phyloP scores from a whole-genome alignment of 2,888 invertebrate genomes.

The Ochropacha duplaris region DNA sequence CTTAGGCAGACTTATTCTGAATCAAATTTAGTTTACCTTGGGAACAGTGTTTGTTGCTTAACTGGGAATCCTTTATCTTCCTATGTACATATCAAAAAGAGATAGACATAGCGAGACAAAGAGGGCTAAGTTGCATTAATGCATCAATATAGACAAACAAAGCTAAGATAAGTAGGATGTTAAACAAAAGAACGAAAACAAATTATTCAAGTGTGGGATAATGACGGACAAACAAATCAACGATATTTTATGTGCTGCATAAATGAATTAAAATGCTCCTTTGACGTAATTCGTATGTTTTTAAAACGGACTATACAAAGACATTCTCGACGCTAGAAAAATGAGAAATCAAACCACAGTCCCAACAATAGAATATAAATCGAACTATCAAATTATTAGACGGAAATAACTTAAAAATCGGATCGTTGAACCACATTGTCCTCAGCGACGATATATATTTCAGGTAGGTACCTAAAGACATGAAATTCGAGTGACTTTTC shows the following conservation, averaged over 20 bases:
- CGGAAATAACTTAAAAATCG: neutral
- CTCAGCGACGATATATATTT: neutral
- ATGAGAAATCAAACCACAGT: too few species aligned
- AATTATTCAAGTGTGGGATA: constrained; percentile 21
- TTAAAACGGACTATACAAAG: too few species aligned
- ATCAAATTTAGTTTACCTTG: constrained; percentile 35
- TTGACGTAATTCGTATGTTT: neutral
- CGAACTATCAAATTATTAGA: too few species aligned
- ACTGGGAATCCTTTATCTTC: too few species aligned
- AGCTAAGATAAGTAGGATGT: too few species aligned
- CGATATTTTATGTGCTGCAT: constrained; percentile 32
- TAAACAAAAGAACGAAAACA: constrained; percentile 7
- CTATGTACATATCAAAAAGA: too few species aligned
- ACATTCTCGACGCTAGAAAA: too few species aligned
- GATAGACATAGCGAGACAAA: neutral
- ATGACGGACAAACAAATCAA: constrained; percentile 37
- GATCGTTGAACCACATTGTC: neutral
- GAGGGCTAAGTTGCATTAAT: neutral
- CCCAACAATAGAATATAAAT: too few species aligned
- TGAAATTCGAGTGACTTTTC: constrained; percentile 13
- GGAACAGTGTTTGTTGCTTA: constrained; percentile 13
- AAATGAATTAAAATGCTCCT: constrained; percentile 32
- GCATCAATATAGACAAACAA: too few species aligned
- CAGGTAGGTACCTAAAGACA: constrained; percentile 4
- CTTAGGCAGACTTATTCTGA: constrained; percentile 27